These are phyloP conservation scores for Melangyna quadrimaculata DNA, from an alignment of 2,888 invertebrate genomes.

Conservation along the genomic window DNA sequence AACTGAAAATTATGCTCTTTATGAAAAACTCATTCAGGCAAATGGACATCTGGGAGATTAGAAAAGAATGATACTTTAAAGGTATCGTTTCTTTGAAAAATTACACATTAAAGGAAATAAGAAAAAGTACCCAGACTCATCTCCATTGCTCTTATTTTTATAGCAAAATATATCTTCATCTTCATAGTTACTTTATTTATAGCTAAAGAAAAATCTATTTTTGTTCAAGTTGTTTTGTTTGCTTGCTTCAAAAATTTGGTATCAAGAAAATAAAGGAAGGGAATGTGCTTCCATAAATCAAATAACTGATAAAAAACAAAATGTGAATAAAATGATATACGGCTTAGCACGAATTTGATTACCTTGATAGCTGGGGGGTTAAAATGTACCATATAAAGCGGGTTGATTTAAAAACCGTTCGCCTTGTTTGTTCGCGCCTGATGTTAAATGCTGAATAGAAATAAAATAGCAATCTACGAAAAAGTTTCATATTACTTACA, in stretches of 20 bases:
- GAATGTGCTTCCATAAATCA: slow-evolving; percentile 51
- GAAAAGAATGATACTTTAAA: slow-evolving; percentile 12
- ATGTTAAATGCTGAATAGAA: neutral
- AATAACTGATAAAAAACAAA: slow-evolving; percentile 31
- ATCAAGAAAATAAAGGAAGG: neutral
- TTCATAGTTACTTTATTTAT: neutral
- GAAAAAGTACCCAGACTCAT: neutral
- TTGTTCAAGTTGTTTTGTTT: neutral
- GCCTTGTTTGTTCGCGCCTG: slow-evolving; percentile 2
- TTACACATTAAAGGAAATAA: neutral
- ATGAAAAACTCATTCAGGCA: slow-evolving; percentile 22
- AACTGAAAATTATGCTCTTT: slow-evolving; percentile 40
- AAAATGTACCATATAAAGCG: slow-evolving; percentile 11
- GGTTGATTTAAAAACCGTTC: neutral
- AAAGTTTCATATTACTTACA: slow-evolving; percentile 43
- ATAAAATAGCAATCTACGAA: neutral
- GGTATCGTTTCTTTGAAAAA: neutral
- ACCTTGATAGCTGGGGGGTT: slow-evolving; percentile 40
- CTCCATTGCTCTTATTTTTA: neutral
- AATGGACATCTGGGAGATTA: slow-evolving; percentile 6
- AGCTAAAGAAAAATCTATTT: neutral
- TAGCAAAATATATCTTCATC: neutral
- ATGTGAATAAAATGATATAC: slow-evolving; percentile 49
- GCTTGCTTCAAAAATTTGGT: neutral
- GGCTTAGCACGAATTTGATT: slow-evolving; percentile 46